Evolutionary conservation across 2,797 vertebrate species (phyloP), one percentile per base, ranked within the genome.

Genomic region (Enteromius trimaculatus): DNA sequence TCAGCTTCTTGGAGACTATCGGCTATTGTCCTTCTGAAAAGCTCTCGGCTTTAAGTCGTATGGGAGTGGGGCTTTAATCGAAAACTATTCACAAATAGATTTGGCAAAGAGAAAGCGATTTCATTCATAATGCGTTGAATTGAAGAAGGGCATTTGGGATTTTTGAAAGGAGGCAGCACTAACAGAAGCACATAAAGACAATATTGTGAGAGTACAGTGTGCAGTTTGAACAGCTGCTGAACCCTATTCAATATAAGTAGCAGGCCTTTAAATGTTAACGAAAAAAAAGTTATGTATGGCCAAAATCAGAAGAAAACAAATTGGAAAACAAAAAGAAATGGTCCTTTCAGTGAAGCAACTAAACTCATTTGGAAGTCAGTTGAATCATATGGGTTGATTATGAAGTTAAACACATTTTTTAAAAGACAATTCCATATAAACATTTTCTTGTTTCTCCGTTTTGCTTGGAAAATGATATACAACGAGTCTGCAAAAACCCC

Each of bases 81-180:
- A 80, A 34, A 80, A 80, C 49, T 70, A 70, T 80, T 80, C 78
- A 60, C 23, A 70, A 70, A 80, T 70, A 55, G 78, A 6, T 70
- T 69, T 53, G 62, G 49, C n/a, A 79, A 79, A 66, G 49, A 29
- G 51, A 80, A 80, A 31, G 51, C n/a, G 49, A 80, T 71, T 70
- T 80, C 17, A 80, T 80, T 80, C 51, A 71, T 80, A 80, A 70
- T 9, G 23, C 58, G 65, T 42, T 80, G 66, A 80, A 71, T 47
- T 70, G 23, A 70, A 70, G 53, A 70, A 60, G 66, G 23, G 51
- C 66, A 70, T 23, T 44, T 55, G 79, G 51, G 79, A 71, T 26
- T 69, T 79, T 29, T 29, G 49, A 31, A 80, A 34, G 49, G 34
- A 60, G 49, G n/a, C 34, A 2, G 51, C 14, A 60, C 44, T 60